Evolutionary conservation across 1,140 invertebrate genomes (phyloP), one percentile per base, ranked within the genome.

Genomic region (Pachyrhynchus sulphureomaculatus): DNA sequence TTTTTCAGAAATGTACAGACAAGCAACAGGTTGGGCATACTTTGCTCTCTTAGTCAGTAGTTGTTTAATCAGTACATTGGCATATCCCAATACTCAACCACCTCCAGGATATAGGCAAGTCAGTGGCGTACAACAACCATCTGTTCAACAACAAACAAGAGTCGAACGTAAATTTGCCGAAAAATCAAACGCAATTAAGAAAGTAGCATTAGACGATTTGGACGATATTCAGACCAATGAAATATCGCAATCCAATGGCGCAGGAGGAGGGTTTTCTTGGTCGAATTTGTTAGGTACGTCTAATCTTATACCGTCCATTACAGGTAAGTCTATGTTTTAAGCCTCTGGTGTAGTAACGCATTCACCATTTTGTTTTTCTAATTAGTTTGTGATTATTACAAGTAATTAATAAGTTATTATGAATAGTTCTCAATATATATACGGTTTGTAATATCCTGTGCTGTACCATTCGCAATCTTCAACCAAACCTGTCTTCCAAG

Each of bases 131-230:
- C 62, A 56, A 47, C 69, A 62, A 77, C 79, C 8, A 68, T 78
- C 61, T 76, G 71, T 67, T 78, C 75, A 78, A 17, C 78, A 69
- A 20, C 68, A 73, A 8, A 68, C 83, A 58, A 81, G 84, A 42
- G 75, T 82, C 42, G 86, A 86, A 37, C 80, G 90, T 45, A 93
- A 93, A 79, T 92, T 90, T 72, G 89, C 88, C 0, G 89, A 91
- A 71, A 93, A 93, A 77, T 88, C 90, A 5, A 93, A 93, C 70
- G 86, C 89, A 2, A 84, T 90, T 68, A 93, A 93, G 76, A 93
- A 93, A 79, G 90, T 92, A 1, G 86, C 86, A 0, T 71, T 90
- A 2, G 89, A 91, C 72, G 88, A 91, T 70, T 77, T 91, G 48
- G 88, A 92, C 62, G 90, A 93, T 65, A 84, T 91, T 58, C 84